A percentile compares a stretch with the other conserved stretches of the same genome.
Conservation (phyloP, 2,113 vertebrate species). For the Tetrax tetrax region DNA sequence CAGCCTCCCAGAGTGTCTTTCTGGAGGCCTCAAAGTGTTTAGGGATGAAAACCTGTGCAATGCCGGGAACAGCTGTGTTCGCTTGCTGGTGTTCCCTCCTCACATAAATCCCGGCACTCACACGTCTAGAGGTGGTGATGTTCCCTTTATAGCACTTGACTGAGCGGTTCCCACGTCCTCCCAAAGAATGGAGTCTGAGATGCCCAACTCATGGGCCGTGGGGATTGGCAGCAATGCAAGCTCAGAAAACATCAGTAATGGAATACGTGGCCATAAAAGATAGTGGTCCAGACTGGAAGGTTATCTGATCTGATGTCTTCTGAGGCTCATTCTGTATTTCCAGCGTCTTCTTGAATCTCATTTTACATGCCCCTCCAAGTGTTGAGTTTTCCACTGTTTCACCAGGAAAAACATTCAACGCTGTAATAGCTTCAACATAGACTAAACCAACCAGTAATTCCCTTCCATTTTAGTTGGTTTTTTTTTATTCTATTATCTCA, state of each 20-base stretch:
- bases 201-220: accelerated
- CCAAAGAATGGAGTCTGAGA: neutral
- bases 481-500: neutral
- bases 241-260: neutral
- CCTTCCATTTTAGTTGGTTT: neutral
- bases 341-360: neutral
- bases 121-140: neutral
- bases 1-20: neutral
- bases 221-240: no score
- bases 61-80: neutral
- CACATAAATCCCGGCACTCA: accelerated
- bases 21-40: neutral
- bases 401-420: neutral
- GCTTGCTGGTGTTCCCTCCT: neutral
- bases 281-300: neutral
- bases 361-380: neutral
- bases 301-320: neutral
- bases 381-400: neutral
- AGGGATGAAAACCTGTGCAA: neutral
- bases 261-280: accelerated
- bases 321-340: neutral
- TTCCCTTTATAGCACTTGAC: neutral
- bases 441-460: neutral
- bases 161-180: accelerated
- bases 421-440: neutral